Evolutionary conservation across 2,888 invertebrate genomes (phyloP).

Genomic region (Caenorhabditis sp.): DNA sequence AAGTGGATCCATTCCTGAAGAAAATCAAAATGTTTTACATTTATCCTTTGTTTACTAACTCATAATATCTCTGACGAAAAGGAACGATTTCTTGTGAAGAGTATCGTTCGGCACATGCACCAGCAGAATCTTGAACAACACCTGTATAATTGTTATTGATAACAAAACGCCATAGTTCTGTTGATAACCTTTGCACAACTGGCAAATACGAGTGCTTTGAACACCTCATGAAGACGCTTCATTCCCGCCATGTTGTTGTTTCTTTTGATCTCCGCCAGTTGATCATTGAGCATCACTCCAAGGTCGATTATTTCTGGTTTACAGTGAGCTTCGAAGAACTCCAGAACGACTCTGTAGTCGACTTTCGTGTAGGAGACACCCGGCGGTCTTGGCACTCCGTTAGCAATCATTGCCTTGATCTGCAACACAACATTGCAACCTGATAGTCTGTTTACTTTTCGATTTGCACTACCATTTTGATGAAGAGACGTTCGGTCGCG

Average conservation of each 20-base stretch:
- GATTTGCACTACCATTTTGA: not conserved
- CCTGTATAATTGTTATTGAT: too few relatives aligned
- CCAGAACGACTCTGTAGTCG: not conserved
- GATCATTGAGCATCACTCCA: not conserved
- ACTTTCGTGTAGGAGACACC: not conserved
- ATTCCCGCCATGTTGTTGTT: not conserved
- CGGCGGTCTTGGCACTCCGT: not conserved
- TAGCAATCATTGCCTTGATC: not conserved
- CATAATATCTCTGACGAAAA: not conserved
- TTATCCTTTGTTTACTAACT: not conserved
- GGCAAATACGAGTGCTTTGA: conserved; percentile 6
- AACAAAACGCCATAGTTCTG: too few relatives aligned
- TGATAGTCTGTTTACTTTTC: too few relatives aligned
- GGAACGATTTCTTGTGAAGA: not conserved
- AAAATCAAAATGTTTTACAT: not conserved
- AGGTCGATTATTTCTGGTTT: conserved; percentile 3
- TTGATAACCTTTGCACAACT: not conserved
- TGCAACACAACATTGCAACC: too few relatives aligned
- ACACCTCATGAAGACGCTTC: not conserved
- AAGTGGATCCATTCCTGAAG: not conserved
- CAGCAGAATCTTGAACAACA: not conserved
- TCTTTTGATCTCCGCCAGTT: not conserved
- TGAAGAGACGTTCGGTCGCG: not conserved
- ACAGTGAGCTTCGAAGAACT: conserved; percentile 5
- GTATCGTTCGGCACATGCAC: not conserved